These are phyloP conservation scores for Axis porcinus DNA, from an alignment of 2,113 vertebrate genomes.

Conservation along the genomic window DNA sequence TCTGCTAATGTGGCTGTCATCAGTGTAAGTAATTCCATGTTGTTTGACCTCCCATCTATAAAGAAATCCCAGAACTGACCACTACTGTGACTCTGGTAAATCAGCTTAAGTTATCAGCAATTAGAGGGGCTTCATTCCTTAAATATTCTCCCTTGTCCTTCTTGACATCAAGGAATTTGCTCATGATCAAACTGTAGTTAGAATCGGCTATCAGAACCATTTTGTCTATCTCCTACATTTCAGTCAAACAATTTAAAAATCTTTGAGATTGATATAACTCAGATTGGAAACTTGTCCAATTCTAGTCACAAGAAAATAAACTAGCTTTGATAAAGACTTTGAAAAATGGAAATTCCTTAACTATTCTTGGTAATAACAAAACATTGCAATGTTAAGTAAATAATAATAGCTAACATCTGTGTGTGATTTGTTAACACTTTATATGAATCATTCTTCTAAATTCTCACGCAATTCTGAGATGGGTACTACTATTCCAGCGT, in stretches of 20 bases:
- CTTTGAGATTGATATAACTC: background rate
- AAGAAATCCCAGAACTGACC: background rate
- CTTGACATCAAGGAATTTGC: background rate
- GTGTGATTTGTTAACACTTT: background rate
- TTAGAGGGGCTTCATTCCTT: background rate
- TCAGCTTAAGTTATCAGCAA: background rate
- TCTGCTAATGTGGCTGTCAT: background rate
- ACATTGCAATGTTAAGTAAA: background rate
- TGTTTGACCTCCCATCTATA: background rate
- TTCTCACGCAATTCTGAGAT: background rate
- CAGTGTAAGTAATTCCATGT: background rate
- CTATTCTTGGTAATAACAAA: background rate
- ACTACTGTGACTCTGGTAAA: background rate
- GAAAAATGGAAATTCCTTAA: background rate
- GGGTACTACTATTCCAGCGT: background rate
- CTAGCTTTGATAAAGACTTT: background rate
- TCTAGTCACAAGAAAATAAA: background rate
- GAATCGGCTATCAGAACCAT: background rate
- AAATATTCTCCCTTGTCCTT: background rate
- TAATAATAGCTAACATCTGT: background rate
- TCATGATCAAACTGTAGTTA: background rate
- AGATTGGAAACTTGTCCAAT: background rate
- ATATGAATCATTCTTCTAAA: background rate
- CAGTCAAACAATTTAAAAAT: background rate
- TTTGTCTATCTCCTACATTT: background rate